Percentiles rank a stretch among this genome's conserved stretches.
These are phyloP conservation scores for Cyclina sinensis DNA, from an alignment of 1,140 invertebrate genomes.

Conservation along the genomic window DNA sequence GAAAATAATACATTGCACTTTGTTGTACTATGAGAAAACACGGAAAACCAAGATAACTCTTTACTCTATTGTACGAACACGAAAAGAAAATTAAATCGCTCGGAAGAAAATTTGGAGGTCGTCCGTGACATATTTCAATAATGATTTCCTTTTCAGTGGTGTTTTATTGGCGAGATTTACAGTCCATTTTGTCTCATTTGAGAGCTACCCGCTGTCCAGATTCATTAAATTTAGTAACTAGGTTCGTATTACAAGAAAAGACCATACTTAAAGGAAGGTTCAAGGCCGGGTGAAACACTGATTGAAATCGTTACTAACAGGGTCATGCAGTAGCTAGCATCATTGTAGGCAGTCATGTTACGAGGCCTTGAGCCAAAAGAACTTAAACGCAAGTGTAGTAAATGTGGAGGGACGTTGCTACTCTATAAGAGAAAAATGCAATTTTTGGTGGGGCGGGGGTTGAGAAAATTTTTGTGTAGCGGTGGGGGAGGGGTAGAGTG, in stretches of 20 bases:
- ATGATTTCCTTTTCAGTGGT: background rate
- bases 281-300: background rate
- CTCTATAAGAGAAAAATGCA: too few relatives aligned
- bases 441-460: too few relatives aligned
- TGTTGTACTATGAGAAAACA: too few relatives aligned
- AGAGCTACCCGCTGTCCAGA: background rate
- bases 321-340: too few relatives aligned
- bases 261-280: background rate
- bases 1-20: too few relatives aligned
- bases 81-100: slow-evolving; percentile 12
- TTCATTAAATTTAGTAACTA: background rate
- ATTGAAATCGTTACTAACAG: background rate
- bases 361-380: too few relatives aligned
- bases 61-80: background rate
- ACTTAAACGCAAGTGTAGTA: too few relatives aligned
- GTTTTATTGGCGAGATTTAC: background rate
- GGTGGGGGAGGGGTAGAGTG: too few relatives aligned
- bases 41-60: too few relatives aligned
- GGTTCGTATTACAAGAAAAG: background rate
- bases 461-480: too few relatives aligned
- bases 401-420: too few relatives aligned
- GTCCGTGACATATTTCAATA: background rate
- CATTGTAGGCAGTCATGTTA: too few relatives aligned
- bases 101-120: slow-evolving; percentile 3
- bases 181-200: slow-evolving; percentile 4